Conservation (phyloP, 1,140 invertebrate genomes). For the Agrilus planipennis region DNA sequence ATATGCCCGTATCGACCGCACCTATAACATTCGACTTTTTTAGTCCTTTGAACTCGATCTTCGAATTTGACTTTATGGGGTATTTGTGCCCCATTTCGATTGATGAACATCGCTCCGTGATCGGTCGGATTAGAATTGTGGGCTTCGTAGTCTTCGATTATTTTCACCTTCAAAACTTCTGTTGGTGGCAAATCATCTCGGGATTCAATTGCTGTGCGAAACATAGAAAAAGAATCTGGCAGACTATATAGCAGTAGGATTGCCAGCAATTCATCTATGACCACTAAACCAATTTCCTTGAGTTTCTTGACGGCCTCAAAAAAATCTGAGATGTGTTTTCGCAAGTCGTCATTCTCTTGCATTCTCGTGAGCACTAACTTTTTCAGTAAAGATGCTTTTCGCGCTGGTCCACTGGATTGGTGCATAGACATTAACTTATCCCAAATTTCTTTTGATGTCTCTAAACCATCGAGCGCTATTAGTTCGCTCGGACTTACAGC, state of each 20-base stretch:
- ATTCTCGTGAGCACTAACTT: constrained; percentile 12
- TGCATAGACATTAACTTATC: constrained; percentile 12
- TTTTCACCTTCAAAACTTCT: constrained; percentile 18
- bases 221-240: constrained; percentile 16
- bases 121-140: constrained; percentile 8
- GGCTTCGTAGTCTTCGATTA: constrained; percentile 18
- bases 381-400: constrained; percentile 10
- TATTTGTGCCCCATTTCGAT: no score
- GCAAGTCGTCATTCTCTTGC: constrained; percentile 17
- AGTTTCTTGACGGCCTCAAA: constrained; percentile 21
- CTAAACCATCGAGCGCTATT: constrained; percentile 11
- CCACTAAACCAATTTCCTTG: constrained; percentile 14
- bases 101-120: no score
- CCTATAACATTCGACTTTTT: constrained; percentile 8
- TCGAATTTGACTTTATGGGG: no score
- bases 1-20: constrained; percentile 11
- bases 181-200: constrained; percentile 19
- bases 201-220: constrained; percentile 19
- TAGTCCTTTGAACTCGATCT: no score
- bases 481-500: constrained; percentile 10
- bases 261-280: constrained; percentile 18
- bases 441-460: constrained; percentile 11
- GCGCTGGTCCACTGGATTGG: constrained; percentile 9
- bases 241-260: constrained; percentile 21
- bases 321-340: constrained; percentile 17